phyloP scores from a whole-genome alignment of 2,888 invertebrate species.

The Ophion costatus region DNA sequence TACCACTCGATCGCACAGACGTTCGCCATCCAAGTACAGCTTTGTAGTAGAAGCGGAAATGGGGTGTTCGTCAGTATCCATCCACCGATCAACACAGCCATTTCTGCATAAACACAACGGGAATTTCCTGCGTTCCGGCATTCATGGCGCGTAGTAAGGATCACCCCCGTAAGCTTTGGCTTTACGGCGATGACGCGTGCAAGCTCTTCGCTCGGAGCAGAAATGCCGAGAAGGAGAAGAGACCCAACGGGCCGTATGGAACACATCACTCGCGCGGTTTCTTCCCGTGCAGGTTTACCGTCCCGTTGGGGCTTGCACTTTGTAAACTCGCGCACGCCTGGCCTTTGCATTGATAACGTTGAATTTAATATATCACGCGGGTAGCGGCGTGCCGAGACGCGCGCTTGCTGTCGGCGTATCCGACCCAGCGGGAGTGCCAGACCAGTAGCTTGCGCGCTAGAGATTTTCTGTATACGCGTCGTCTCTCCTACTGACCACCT shows the following conservation, averaged over 20 bases:
- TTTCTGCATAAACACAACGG: too few species aligned
- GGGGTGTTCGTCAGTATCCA: neutral
- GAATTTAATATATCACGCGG: slow-evolving; percentile 79
- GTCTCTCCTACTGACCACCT: slow-evolving; percentile 81
- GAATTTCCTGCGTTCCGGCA: too few species aligned
- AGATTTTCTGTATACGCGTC: slow-evolving; percentile 76
- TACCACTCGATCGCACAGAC: neutral
- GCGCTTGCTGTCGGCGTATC: slow-evolving; percentile 35
- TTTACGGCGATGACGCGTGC: neutral
- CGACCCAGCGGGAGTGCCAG: slow-evolving; percentile 24
- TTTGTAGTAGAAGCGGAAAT: neutral
- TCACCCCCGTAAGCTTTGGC: too few species aligned
- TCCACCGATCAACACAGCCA: too few species aligned
- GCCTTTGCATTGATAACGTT: slow-evolving; percentile 81
- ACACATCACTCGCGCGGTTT: slow-evolving; percentile 36
- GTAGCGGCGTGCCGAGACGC: slow-evolving; percentile 39
- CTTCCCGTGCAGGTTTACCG: slow-evolving; percentile 20
- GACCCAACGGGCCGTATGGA: neutral
- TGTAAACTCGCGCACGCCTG: slow-evolving; percentile 79
- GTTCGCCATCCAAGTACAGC: neutral
- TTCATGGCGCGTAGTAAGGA: too few species aligned
- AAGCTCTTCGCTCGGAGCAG: neutral
- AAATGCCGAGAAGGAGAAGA: neutral
- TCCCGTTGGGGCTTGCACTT: slow-evolving; percentile 59
- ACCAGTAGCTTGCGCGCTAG: slow-evolving; percentile 60